phyloP scores from a whole-genome alignment of 2,888 invertebrate genomes.

The Xanthia icteritia region DNA sequence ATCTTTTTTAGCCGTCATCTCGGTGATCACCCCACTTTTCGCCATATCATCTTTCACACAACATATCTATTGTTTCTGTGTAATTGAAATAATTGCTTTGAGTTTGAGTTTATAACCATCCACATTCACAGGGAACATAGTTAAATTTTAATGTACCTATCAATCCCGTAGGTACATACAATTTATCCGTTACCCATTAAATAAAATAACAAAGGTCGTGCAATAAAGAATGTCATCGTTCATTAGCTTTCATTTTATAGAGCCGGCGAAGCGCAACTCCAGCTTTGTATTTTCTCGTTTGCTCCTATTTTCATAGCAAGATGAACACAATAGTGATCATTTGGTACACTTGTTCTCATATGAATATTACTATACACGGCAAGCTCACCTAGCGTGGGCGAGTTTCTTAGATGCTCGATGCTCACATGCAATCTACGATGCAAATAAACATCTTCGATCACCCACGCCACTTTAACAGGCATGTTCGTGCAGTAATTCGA shows the following conservation, averaged over 20 bases:
- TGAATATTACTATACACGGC: constrained; percentile 25
- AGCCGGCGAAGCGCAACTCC: constrained; percentile 27
- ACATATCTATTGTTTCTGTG: background rate
- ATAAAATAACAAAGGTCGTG: background rate
- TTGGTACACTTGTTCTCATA: constrained; percentile 44
- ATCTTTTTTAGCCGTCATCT: background rate
- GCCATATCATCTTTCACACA: background rate
- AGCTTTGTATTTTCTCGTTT: constrained; percentile 24
- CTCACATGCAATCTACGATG: constrained; percentile 56
- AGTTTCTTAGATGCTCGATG: constrained; percentile 57
- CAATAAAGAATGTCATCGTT: constrained; percentile 22
- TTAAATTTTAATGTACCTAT: background rate
- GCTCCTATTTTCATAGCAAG: constrained; percentile 28
- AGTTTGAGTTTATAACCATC: background rate
- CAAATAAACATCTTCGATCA: constrained; percentile 61
- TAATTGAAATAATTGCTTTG: background rate
- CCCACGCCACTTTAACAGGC: constrained; percentile 59
- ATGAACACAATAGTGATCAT: constrained; percentile 44
- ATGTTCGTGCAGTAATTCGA: constrained; percentile 56
- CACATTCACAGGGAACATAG: background rate
- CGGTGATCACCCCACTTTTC: background rate
- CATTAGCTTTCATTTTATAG: constrained; percentile 45
- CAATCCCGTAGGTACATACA: background rate
- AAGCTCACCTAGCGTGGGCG: constrained; percentile 53
- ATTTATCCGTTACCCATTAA: background rate